Evolutionary conservation across 2,797 vertebrate genomes (phyloP).

Genomic region (Masticophis lateralis): DNA sequence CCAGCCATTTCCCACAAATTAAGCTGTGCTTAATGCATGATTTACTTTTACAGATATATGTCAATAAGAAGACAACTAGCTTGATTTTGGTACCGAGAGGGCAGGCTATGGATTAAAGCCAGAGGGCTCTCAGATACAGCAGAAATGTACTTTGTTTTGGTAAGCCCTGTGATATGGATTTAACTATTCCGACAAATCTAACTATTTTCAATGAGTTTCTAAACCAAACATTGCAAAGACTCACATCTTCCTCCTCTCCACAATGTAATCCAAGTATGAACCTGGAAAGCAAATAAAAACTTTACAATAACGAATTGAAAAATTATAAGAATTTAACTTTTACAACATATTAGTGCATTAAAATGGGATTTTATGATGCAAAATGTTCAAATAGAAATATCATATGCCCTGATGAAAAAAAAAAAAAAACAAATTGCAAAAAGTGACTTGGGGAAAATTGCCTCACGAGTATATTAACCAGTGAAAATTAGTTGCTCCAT

Average conservation of each 20-base stretch:
- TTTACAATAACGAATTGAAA: not conserved
- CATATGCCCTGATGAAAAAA: not conserved
- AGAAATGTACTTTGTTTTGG: not conserved
- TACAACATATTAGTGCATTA: not conserved
- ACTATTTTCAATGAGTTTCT: not conserved
- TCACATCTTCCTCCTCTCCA: no score
- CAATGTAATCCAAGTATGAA: not conserved
- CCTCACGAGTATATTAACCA: not conserved
- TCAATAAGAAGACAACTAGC: not conserved
- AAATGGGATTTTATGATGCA: not conserved
- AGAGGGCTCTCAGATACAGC: not conserved
- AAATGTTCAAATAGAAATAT: not conserved
- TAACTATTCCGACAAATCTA: not conserved
- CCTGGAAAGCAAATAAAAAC: not conserved
- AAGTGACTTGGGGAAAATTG: not conserved
- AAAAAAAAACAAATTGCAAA: not conserved
- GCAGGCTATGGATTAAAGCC: not conserved
- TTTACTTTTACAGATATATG: slow-evolving; percentile 16
- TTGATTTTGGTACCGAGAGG: not conserved
- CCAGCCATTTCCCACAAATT: slow-evolving; percentile 22
- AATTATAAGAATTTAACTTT: not conserved
- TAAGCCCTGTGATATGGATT: not conserved
- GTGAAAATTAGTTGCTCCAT: not conserved
- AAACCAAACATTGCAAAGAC: no score
- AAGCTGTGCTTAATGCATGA: not conserved